These are phyloP conservation scores for Drosophila sucinea DNA, from an alignment of 1,140 invertebrate species.

Conservation along the genomic window DNA sequence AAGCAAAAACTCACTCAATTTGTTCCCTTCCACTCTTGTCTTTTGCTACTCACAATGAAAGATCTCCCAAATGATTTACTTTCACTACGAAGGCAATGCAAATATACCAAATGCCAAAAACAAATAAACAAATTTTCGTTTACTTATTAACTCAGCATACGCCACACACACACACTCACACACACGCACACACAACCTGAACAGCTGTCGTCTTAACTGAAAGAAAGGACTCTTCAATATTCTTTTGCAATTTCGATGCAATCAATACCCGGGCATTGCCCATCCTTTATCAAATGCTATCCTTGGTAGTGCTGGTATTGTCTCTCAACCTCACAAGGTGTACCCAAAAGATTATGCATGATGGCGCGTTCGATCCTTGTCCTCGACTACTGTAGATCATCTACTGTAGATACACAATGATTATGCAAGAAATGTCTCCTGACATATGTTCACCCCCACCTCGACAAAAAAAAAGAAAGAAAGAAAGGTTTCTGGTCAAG, in stretches of 20 bases:
- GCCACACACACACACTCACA: conserved; percentile 16
- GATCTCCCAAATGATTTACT: conserved; percentile 32
- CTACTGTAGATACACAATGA: conserved; percentile 37
- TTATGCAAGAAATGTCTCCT: conserved; percentile 46
- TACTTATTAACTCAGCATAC: conserved; percentile 43
- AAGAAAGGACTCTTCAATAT: conserved; percentile 37
- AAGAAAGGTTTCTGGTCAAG: conserved; percentile 47
- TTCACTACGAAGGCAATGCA: conserved; percentile 46
- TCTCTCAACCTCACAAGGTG: conserved; percentile 48
- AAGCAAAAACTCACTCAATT: background rate
- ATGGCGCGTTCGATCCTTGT: conserved; percentile 39
- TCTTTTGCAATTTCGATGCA: conserved; percentile 56
- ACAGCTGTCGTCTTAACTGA: conserved; percentile 50
- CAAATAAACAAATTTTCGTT: conserved; percentile 39
- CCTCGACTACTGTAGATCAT: conserved; percentile 44
- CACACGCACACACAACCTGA: conserved; percentile 13
- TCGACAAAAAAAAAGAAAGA: background rate
- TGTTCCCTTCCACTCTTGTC: background rate
- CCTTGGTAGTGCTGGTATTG: conserved; percentile 19
- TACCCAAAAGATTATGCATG: conserved; percentile 65
- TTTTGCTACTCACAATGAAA: background rate
- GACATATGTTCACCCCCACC: conserved; percentile 14
- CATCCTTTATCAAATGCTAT: conserved; percentile 51
- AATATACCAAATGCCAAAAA: conserved; percentile 27
- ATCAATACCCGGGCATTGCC: conserved; percentile 28